These are phyloP conservation scores for Patella caerulea DNA, from an alignment of 2,888 invertebrate species.

Conservation along the genomic window DNA sequence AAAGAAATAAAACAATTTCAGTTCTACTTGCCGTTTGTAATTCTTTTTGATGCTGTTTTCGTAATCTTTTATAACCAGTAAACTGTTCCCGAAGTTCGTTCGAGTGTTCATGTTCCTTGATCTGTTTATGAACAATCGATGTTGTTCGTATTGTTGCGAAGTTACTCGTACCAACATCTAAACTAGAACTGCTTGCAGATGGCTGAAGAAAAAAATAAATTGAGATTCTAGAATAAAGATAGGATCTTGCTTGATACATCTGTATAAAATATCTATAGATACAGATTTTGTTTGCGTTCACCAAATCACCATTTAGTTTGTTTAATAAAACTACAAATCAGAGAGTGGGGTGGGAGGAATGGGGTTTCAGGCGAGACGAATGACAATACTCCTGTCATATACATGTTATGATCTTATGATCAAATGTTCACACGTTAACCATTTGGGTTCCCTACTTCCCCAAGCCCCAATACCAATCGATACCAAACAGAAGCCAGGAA, in stretches of 20 bases:
- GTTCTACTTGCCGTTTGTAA: conserved; percentile 75
- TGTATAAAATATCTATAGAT: not conserved
- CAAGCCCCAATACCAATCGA: no score
- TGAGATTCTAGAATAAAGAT: not conserved
- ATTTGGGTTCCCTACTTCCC: no score
- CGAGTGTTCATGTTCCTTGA: conserved; percentile 97
- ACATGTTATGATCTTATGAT: no score
- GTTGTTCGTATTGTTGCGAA: conserved; percentile 99
- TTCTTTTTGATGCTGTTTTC: conserved; percentile 96
- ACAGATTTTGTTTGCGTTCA: no score
- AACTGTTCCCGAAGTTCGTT: conserved; percentile 98
- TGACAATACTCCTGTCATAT: no score
- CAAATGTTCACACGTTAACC: no score
- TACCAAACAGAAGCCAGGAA: no score
- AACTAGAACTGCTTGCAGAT: conserved; percentile 43
- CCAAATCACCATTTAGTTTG: no score
- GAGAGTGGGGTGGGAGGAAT: no score
- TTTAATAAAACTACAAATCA: no score
- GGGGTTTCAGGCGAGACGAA: no score
- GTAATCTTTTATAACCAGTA: conserved; percentile 98
- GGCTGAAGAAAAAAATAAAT: conserved; percentile 34
- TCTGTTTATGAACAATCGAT: conserved; percentile 97
- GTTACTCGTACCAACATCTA: conserved; percentile 84
- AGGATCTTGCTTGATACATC: not conserved
- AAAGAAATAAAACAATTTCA: not conserved